A percentile compares a stretch with the other conserved stretches of the same genome.
These are phyloP conservation scores for Epinotia brunnichana DNA, from an alignment of 2,888 invertebrate genomes.

Conservation along the genomic window DNA sequence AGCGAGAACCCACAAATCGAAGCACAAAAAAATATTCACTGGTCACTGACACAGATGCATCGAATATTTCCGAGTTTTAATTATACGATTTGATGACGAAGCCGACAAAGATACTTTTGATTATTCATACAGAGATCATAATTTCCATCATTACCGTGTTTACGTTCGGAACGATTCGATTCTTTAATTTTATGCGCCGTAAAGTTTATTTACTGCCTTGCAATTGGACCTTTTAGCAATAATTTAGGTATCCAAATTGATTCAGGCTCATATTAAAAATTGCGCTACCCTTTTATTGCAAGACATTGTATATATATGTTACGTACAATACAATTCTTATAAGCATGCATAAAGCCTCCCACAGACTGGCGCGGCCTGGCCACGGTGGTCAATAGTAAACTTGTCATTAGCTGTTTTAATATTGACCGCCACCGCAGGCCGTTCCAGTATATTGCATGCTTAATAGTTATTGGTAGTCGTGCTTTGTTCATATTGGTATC, in stretches of 20 bases:
- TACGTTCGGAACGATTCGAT: conserved; percentile 21
- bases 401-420: too few species aligned
- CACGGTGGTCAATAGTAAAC: too few species aligned
- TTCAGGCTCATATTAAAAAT: conserved; percentile 5
- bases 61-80: conserved; percentile 72
- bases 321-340: not conserved
- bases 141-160: conserved; percentile 28
- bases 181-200: conserved; percentile 22
- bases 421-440: too few species aligned
- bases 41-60: conserved; percentile 73
- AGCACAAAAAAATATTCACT: conserved; percentile 76
- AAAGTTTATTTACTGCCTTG: conserved; percentile 20
- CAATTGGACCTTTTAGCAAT: conserved; percentile 28
- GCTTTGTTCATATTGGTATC: not conserved
- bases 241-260: not conserved
- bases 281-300: not conserved
- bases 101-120: conserved; percentile 48
- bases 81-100: conserved; percentile 60
- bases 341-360: conserved; percentile 25
- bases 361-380: too few species aligned
- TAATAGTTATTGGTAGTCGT: conserved; percentile 37
- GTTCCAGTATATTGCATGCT: too few species aligned
- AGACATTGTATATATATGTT: not conserved
- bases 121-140: conserved; percentile 37
- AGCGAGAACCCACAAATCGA: conserved; percentile 83